Conservation (phyloP, 2,113 vertebrate genomes). For the Natator depressus region DNA sequence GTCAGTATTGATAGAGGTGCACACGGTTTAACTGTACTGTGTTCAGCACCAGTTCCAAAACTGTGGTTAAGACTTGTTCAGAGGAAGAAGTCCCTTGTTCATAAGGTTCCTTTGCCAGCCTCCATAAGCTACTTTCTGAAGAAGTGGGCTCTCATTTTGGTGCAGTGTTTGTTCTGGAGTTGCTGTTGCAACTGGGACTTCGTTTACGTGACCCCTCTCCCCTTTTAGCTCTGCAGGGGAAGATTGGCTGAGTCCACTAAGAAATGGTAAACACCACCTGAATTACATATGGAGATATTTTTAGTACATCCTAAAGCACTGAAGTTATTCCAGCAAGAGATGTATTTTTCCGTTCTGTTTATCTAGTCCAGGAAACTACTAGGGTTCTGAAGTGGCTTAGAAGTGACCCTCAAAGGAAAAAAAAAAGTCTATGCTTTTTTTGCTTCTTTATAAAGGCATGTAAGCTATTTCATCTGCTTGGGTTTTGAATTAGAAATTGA, state of each 20-base stretch:
- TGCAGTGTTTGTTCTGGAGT: not conserved
- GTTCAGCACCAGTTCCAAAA: not conserved
- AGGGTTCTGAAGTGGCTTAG: not conserved
- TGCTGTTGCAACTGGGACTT: not conserved
- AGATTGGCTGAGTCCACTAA: not conserved
- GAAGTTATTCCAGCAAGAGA: not conserved
- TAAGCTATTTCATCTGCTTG: not conserved
- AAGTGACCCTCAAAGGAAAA: not conserved
- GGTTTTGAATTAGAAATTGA: not conserved
- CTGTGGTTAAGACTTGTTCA: not conserved
- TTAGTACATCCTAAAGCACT: not conserved
- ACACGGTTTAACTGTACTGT: fast-evolving
- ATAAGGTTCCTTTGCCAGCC: fast-evolving
- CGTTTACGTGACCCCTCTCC: fast-evolving
- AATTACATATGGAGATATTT: not conserved
- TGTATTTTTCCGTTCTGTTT: not conserved
- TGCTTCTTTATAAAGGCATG: not conserved
- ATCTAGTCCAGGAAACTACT: not conserved
- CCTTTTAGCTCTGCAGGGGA: not conserved
- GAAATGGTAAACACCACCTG: not conserved
- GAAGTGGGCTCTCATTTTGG: not conserved
- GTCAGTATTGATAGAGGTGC: not conserved
- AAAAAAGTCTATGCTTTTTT: not conserved
- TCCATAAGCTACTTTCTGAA: not conserved
- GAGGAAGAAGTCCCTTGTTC: not conserved